Evolutionary conservation across 2,797 vertebrate species (phyloP).

Genomic region (Euthynnus affinis): DNA sequence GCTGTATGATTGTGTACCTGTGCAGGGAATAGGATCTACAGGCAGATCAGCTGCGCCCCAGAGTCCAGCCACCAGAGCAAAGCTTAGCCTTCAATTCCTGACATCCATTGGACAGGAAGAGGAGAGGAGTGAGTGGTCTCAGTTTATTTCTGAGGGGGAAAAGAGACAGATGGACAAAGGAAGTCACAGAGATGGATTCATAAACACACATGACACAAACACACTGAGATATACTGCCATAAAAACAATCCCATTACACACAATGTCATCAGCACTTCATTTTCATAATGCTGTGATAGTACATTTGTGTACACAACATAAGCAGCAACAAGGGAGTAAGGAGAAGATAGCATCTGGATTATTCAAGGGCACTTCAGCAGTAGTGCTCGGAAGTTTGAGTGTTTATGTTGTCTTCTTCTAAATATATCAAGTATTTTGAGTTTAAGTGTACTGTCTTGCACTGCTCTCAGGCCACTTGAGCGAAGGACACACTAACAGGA

Average conservation of each 20-base stretch:
- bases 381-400: no score
- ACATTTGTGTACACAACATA: constrained; percentile 30
- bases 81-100: constrained; percentile 45
- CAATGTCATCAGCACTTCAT: constrained; percentile 15
- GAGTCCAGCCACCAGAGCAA: constrained; percentile 43
- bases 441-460: no score
- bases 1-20: constrained; percentile 71
- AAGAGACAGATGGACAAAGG: neutral
- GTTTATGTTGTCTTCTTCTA: no score
- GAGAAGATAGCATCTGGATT: neutral
- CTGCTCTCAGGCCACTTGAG: no score
- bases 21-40: constrained; percentile 71
- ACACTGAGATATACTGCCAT: constrained; percentile 7
- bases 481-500: no score
- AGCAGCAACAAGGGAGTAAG: constrained; percentile 17
- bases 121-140: neutral
- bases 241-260: constrained; percentile 32
- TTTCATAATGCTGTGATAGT: constrained; percentile 21
- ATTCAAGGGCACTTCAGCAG: neutral
- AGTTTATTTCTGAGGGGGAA: neutral
- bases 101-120: constrained; percentile 7
- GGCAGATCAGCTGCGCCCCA: constrained; percentile 61
- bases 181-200: no score
- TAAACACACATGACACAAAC: neutral
- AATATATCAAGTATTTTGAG: no score